Evolutionary conservation across 1,140 invertebrate genomes (phyloP), one percentile per base, ranked within the genome.

Genomic region (Mylabris phalerata): DNA sequence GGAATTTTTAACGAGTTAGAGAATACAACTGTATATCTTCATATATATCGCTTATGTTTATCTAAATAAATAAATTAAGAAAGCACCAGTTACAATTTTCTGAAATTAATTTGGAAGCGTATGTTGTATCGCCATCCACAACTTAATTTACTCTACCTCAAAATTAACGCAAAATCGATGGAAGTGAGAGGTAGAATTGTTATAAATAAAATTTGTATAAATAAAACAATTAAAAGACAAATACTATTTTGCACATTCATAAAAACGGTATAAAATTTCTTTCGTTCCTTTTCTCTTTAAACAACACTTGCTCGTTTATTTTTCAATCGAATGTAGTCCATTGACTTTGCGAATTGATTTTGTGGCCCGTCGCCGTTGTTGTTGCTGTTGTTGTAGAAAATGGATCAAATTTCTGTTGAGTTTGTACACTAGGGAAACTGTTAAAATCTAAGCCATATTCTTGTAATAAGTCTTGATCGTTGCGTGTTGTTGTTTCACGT

Each of bases 371-470:
- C 10, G 51, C 41, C 7, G 50, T 32, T 32, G 32, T 32, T 32
- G 27, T 1, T 32, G 27, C 2, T 32, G 27, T 32, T 47, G 39
- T 50, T 24, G 50, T 32, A 24, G 41, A 38, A 44, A 67, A 64
- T 3, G 64, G 56, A 59, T 68, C 67, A 59, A 67, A 71, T 49
- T 54, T 58, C 38, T 49, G 54, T 32, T 55, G 49, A 26, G 52
- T 58, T 52, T 46, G 54, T 26, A 66, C 64, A 47, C 54, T 67
- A 7, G 62, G 48, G 57, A 71, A 73, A 57, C 55, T 60, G 61
- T 78, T 78, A 67, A 80, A 80, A 66, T 80, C 77, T 60, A 81
- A 64, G 13, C 79, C 79, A 59, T 81, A 81, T 56, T 81, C 78
- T 55, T 80, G 75, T 62, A 81, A 73, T 43, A 80, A 70, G 45